Conservation (phyloP, 2,797 vertebrate species). For the Urophycis tenuis region DNA sequence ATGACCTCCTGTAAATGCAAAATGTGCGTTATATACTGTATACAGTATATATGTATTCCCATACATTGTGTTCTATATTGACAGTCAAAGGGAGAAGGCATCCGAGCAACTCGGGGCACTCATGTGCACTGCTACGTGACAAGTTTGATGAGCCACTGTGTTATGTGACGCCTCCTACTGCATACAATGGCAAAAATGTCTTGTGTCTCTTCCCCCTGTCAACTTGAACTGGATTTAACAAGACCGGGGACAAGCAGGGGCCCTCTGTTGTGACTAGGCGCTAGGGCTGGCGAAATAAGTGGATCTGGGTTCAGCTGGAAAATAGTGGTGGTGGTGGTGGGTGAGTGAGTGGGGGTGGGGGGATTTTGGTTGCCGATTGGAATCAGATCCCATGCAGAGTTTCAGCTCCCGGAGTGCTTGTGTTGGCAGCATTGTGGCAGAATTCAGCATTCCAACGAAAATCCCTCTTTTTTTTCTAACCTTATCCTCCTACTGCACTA, state of each 20-base stretch:
- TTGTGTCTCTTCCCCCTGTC: too few relatives aligned
- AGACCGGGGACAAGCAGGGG: slow-evolving; percentile 3
- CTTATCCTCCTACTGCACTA: slow-evolving; percentile 36
- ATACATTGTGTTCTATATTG: too few relatives aligned
- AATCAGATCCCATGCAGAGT: slow-evolving; percentile 60
- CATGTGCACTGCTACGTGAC: too few relatives aligned
- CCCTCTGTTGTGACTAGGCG: slow-evolving; percentile 7
- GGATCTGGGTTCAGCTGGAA: not conserved
- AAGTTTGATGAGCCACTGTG: not conserved
- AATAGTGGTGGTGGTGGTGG: slow-evolving; percentile 26
- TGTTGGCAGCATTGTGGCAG: slow-evolving; percentile 63
- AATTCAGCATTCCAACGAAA: slow-evolving; percentile 61
- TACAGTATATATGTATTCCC: too few relatives aligned
- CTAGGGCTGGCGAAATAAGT: not conserved
- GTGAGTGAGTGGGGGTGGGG: slow-evolving; percentile 28
- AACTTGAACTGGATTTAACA: not conserved
- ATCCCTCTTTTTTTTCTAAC: slow-evolving; percentile 46
- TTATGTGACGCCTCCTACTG: not conserved
- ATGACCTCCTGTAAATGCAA: too few relatives aligned
- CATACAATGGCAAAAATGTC: not conserved
- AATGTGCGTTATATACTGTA: too few relatives aligned
- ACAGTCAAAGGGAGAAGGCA: too few relatives aligned
- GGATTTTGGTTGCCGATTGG: slow-evolving; percentile 65
- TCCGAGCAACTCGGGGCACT: too few relatives aligned
- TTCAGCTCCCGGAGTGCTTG: slow-evolving; percentile 65